A percentile compares a stretch with the other conserved stretches of the same genome.
These are phyloP conservation scores for Ifrita kowaldi DNA, from an alignment of 2,113 vertebrate species.

Conservation along the genomic window DNA sequence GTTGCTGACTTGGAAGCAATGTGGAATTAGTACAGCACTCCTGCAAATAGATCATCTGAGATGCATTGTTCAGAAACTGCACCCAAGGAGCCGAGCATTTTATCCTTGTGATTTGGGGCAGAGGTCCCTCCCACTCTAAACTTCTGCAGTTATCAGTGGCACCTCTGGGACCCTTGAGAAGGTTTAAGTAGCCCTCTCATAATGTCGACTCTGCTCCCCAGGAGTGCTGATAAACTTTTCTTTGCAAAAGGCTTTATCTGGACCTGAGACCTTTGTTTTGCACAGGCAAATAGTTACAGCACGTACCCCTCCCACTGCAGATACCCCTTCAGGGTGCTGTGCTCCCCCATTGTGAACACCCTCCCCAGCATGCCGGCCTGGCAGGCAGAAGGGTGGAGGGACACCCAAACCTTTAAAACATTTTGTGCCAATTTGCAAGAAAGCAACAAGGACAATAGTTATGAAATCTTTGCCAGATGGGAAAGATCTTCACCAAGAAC, in stretches of 20 bases:
- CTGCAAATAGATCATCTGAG: neutral
- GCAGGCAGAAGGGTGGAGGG: neutral
- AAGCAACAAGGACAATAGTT: neutral
- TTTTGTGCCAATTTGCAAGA: neutral
- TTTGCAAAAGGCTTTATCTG: neutral
- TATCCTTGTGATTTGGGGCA: neutral
- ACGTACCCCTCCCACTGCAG: accelerated
- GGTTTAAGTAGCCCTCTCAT: neutral
- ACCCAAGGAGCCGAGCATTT: neutral
- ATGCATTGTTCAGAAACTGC: neutral
- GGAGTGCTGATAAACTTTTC: neutral
- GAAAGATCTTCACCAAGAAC: neutral
- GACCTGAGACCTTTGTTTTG: neutral
- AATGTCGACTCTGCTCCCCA: accelerated
- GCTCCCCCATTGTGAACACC: neutral
- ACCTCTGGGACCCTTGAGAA: neutral
- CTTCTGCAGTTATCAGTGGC: neutral
- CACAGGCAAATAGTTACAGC: neutral
- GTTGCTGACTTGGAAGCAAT: neutral
- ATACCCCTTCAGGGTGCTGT: neutral
- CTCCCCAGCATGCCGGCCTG: neutral
- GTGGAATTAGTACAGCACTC: neutral
- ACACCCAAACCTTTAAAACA: neutral
- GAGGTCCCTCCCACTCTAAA: neutral
- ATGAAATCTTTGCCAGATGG: neutral